These are phyloP conservation scores for Tenthredo notha DNA, from an alignment of 2,888 invertebrate species.

Conservation along the genomic window DNA sequence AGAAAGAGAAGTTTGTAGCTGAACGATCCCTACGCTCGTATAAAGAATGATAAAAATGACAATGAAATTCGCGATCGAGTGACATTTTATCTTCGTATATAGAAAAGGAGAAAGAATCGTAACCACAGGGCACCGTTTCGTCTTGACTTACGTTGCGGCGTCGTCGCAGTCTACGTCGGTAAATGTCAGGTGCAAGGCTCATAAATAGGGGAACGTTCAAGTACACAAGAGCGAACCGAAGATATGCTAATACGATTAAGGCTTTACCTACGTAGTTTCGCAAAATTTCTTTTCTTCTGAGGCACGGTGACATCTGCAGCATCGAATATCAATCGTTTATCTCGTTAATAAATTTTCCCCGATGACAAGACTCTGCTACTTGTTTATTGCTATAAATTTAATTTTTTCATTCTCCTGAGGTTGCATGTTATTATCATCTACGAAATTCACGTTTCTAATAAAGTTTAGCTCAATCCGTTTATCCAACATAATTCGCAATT, in stretches of 20 bases:
- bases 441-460: neutral
- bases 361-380: too few species aligned
- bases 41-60: conserved; percentile 20
- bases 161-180: conserved; percentile 46
- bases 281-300: conserved; percentile 32
- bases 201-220: conserved; percentile 45
- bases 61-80: conserved; percentile 45
- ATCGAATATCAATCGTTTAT: neutral
- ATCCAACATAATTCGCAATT: neutral
- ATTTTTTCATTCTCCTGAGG: neutral
- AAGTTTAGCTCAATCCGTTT: neutral
- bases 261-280: neutral
- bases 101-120: conserved; percentile 8
- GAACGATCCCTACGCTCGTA: neutral
- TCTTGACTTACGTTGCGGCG: conserved; percentile 39
- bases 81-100: conserved; percentile 37
- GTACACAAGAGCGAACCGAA: conserved; percentile 44
- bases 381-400: neutral
- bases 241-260: conserved; percentile 49
- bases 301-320: conserved; percentile 7
- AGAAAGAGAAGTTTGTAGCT: neutral
- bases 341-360: neutral
- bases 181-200: conserved; percentile 52
- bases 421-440: neutral
- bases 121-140: conserved; percentile 36